A percentile compares a stretch with the other conserved stretches of the same genome.
Evolutionary conservation across 2,113 vertebrate species (phyloP).

Genomic region (Sterrhoptilus dennistouni): DNA sequence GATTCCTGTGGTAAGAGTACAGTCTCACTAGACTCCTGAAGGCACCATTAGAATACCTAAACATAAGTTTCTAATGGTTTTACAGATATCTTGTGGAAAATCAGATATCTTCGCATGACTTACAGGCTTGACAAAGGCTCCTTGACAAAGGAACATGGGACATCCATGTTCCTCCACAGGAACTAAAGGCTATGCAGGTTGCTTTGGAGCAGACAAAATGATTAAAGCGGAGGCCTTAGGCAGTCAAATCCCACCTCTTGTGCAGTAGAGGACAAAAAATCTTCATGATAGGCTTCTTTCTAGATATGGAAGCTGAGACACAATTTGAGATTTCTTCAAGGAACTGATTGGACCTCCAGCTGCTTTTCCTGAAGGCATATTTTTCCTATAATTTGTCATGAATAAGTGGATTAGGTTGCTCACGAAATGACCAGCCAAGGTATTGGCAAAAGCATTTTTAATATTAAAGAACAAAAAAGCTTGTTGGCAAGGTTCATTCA

Average conservation of each 20-base stretch:
- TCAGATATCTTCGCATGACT: neutral
- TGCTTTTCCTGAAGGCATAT: neutral
- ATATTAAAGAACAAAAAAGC: neutral
- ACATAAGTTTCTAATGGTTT: neutral
- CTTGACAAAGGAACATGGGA: too few species aligned
- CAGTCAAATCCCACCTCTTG: neutral
- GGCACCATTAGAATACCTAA: neutral
- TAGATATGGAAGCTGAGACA: neutral
- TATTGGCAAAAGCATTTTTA: neutral
- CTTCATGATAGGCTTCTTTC: fast-evolving
- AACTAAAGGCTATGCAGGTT: neutral
- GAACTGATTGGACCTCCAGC: neutral
- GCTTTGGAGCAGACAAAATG: neutral
- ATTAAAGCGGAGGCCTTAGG: neutral
- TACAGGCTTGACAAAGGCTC: neutral
- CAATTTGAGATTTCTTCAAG: neutral
- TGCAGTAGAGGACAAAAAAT: neutral
- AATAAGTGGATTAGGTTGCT: neutral
- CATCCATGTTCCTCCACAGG: neutral
- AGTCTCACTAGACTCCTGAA: neutral
- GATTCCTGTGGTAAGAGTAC: neutral
- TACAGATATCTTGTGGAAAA: neutral
- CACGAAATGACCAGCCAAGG: neutral
- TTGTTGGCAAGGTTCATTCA: neutral
- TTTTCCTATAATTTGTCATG: neutral